Base-by-base conservation (phyloP, 2,113 vertebrate species). In the Anser brachyrhynchus region DNA sequence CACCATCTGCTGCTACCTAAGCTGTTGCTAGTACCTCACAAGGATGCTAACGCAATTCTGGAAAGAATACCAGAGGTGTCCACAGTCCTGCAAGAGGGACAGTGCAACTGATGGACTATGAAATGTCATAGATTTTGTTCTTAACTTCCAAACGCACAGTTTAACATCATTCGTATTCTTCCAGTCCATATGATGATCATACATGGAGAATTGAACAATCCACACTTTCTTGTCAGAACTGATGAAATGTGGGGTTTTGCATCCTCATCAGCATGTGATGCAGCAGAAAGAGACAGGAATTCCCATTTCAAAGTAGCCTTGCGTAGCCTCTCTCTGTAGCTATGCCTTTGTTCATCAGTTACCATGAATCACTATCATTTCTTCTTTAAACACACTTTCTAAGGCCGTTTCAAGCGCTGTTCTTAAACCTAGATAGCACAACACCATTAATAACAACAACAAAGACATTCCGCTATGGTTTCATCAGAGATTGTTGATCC, bases 1-100 rank as follows among this genome's bases (percentile, higher is more conserved):
- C 7, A 17, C 20, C 28, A 19, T 1, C 10, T 3, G 2, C 10
- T 3, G 2, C 9, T 3, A 26, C 9, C 26, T 3, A 64, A 85
- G 41, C 61, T n/a, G 14, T 6, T 51, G 4, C 22, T 18, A 12
- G 12, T 28, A 35, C 35, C 29, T 25, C 22, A 33, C 44, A 37
- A 6, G 1, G 12, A 20, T 4, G 43, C 13, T 10, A 31, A 44
- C 25, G 4, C 7, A 39, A 23, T 29, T 57, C 33, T 16, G 23
- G 13, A 52, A 52, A 49, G 44, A 57, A 23, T 2, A 3, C 28
- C 15, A 65, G 41, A 22, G 20, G 43, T 33, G 23, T 43, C 29
- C 49, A 18, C 25, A 21, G 16, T 13, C 31, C 23, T 51, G 12
- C 7, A 18, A 35, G 57, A 39, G 0, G 3, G 15, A 13, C 61